phyloP scores from a whole-genome alignment of 2,888 invertebrate species.

The Siphonodentalium dalli region DNA sequence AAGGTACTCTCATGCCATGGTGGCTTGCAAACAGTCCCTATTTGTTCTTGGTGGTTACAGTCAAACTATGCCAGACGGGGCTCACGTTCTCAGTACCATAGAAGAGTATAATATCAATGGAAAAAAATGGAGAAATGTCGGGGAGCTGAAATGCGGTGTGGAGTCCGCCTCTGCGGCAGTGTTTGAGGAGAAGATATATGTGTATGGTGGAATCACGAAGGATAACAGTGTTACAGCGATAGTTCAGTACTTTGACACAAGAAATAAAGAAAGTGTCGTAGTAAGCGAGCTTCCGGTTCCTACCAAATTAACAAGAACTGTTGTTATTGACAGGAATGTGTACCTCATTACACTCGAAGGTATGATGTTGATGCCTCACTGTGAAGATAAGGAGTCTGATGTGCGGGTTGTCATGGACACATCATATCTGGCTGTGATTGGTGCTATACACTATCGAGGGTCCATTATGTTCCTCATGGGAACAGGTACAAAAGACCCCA shows the following conservation, averaged over 20 bases:
- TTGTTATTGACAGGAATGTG: too few relatives aligned
- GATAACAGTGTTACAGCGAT: conserved; percentile 13
- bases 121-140: conserved; percentile 28
- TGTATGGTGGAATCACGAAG: conserved; percentile 31
- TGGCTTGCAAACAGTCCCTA: conserved; percentile 28
- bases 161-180: conserved; percentile 28
- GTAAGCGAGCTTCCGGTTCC: conserved; percentile 26
- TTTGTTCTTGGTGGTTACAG: conserved; percentile 32
- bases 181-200: conserved; percentile 28
- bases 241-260: conserved; percentile 32
- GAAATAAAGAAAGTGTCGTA: conserved; percentile 24
- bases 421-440: too few relatives aligned
- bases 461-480: too few relatives aligned
- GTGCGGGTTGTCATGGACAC: too few relatives aligned
- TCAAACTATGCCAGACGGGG: conserved; percentile 16
- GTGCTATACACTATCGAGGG: too few relatives aligned
- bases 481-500: too few relatives aligned
- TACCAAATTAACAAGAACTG: too few relatives aligned
- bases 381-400: too few relatives aligned
- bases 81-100: conserved; percentile 26
- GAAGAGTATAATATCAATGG: conserved; percentile 33
- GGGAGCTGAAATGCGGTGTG: conserved; percentile 29
- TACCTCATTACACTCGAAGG: too few relatives aligned
- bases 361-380: too few relatives aligned
- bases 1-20: conserved; percentile 32